A percentile compares a stretch with the other conserved stretches of the same genome.
Evolutionary conservation across 2,888 invertebrate species (phyloP).

Genomic region (Arge pagana): DNA sequence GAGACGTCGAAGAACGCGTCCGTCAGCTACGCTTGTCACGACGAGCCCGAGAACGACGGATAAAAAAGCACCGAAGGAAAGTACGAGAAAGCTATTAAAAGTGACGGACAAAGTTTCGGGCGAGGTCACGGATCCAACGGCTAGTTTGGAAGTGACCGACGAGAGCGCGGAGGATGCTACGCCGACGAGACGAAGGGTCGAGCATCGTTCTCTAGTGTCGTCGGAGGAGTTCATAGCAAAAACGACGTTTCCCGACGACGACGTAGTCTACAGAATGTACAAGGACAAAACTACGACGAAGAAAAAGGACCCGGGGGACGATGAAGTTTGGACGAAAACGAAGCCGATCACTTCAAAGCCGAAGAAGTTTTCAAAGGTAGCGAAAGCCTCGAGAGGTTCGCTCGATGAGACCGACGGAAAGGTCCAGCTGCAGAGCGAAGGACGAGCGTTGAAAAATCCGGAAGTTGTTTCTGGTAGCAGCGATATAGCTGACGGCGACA

Average conservation of each 20-base stretch:
- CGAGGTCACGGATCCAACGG: slow-evolving; percentile 4
- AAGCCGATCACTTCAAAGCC: slow-evolving; percentile 1
- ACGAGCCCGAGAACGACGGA: neutral
- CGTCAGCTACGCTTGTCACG: neutral
- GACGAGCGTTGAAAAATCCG: slow-evolving; percentile 38
- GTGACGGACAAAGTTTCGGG: slow-evolving; percentile 17
- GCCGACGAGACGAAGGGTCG: slow-evolving; percentile 36
- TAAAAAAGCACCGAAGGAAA: slow-evolving; percentile 7
- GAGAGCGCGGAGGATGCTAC: slow-evolving; percentile 25
- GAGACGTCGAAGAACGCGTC: slow-evolving; percentile 10
- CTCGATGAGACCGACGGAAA: neutral
- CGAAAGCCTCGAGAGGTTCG: neutral
- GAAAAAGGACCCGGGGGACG: neutral
- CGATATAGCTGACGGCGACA: slow-evolving; percentile 38
- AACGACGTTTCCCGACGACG: slow-evolving; percentile 35
- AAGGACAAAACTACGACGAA: slow-evolving; percentile 1
- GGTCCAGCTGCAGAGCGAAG: too few relatives aligned
- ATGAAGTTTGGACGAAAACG: slow-evolving; percentile 6
- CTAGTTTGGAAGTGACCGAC: neutral
- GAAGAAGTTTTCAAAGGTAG: slow-evolving; percentile 16
- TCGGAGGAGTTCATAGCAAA: slow-evolving; percentile 43
- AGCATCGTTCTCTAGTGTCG: slow-evolving; percentile 41
- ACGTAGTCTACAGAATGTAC: neutral
- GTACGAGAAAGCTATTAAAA: slow-evolving; percentile 28
- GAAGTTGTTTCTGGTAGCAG: slow-evolving; percentile 39